A percentile compares a stretch with the other conserved stretches of the same genome.
phyloP scores from a whole-genome alignment of 1,140 invertebrate genomes.

The Heliothis subflexa region DNA sequence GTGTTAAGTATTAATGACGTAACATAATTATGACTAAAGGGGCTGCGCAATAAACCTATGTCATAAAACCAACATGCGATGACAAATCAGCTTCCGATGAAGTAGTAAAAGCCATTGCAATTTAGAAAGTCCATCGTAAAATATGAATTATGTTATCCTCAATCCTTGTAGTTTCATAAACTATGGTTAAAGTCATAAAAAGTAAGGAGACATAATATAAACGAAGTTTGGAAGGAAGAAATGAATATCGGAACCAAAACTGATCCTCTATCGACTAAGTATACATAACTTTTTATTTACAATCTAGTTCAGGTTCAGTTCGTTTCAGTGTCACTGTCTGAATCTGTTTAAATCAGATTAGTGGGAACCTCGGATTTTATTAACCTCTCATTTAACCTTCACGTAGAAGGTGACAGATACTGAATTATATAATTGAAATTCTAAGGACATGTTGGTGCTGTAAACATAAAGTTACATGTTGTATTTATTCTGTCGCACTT shows the following conservation, averaged over 20 bases:
- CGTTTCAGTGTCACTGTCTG: slow-evolving; percentile 7
- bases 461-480: neutral
- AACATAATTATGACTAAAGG: slow-evolving; percentile 13
- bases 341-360: slow-evolving; percentile 28
- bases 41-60: neutral
- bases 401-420: neutral
- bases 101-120: neutral
- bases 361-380: slow-evolving; percentile 28
- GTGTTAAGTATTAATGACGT: slow-evolving; percentile 1
- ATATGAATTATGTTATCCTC: neutral
- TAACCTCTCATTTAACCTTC: slow-evolving; percentile 17
- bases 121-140: neutral
- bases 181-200: neutral
- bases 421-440: slow-evolving; percentile 7
- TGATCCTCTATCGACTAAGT: neutral
- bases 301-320: neutral
- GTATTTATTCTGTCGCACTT: neutral
- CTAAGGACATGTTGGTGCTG: neutral
- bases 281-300: neutral
- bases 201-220: neutral
- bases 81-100: slow-evolving; percentile 9
- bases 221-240: neutral
- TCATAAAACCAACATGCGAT: neutral
- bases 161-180: neutral
- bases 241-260: slow-evolving; percentile 7